These are phyloP conservation scores for Parnassius apollo DNA, from an alignment of 2,888 invertebrate species.

Conservation along the genomic window DNA sequence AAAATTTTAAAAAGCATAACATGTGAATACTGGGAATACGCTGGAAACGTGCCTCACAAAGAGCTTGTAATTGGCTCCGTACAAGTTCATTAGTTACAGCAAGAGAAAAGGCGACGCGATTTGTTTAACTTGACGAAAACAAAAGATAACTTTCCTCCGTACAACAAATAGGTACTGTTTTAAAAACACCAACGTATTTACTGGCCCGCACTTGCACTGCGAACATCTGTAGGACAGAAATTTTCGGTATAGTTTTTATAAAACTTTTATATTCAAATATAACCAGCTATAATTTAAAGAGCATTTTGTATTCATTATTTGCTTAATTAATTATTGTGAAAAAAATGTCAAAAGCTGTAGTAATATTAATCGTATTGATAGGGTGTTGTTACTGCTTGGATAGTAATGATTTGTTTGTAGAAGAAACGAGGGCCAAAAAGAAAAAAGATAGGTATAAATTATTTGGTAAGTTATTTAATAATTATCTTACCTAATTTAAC, in stretches of 20 bases:
- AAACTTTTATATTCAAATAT: no score
- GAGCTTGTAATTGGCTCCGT: slow-evolving; percentile 56
- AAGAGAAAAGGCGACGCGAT: slow-evolving; percentile 59
- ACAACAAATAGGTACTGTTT: slow-evolving; percentile 49
- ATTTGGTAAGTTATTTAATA: slow-evolving; percentile 50
- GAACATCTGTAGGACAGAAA: not conserved
- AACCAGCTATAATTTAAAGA: no score
- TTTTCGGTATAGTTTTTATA: no score
- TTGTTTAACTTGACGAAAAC: slow-evolving; percentile 64
- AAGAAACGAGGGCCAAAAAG: slow-evolving; percentile 67
- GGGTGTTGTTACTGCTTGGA: slow-evolving; percentile 63
- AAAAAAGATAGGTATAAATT: slow-evolving; percentile 57
- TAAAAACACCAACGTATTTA: slow-evolving; percentile 35
- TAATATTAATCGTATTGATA: slow-evolving; percentile 49
- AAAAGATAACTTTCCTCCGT: slow-evolving; percentile 66
- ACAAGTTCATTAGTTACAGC: slow-evolving; percentile 67
- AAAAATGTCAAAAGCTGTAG: slow-evolving; percentile 49
- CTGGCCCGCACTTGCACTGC: slow-evolving; percentile 1
- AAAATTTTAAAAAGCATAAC: slow-evolving; percentile 60
- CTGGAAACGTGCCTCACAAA: slow-evolving; percentile 53
- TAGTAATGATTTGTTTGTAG: slow-evolving; percentile 46
- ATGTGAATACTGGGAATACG: slow-evolving; percentile 47
- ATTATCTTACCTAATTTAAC: no score
- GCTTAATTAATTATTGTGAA: no score
- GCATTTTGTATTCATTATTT: no score